Evolutionary conservation across 2,797 vertebrate species (phyloP).

Genomic region (Eulemur albifrons): DNA sequence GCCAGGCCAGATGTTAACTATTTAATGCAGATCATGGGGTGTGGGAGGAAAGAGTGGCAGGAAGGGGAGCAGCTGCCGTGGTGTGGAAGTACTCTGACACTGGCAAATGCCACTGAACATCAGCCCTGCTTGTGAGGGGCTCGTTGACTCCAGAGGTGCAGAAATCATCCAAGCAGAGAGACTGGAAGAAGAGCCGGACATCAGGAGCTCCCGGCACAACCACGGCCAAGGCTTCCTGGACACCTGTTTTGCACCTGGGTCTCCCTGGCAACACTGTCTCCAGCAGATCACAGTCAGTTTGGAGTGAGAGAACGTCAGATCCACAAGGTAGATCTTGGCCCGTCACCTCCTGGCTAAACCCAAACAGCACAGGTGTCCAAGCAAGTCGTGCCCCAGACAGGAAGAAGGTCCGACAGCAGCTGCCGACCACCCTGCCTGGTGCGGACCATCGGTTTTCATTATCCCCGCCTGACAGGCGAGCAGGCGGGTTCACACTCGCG

Average conservation of each 20-base stretch:
- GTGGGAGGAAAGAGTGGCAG: rapidly evolving
- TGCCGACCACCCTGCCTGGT: neutral
- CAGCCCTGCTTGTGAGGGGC: neutral
- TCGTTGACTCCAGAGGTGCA: neutral
- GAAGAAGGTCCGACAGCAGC: neutral
- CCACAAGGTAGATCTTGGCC: neutral
- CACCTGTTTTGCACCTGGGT: neutral
- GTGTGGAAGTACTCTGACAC: neutral
- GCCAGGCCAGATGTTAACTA: neutral
- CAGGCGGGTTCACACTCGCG: neutral
- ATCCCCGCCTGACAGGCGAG: neutral
- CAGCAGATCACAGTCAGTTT: neutral
- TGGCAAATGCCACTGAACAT: neutral
- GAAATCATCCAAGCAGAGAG: neutral
- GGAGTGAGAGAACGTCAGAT: neutral
- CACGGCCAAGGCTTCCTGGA: neutral
- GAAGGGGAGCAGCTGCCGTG: neutral
- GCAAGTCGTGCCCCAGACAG: neutral
- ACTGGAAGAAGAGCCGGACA: neutral
- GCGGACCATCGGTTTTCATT: neutral
- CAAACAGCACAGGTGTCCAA: neutral
- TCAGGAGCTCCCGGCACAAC: neutral
- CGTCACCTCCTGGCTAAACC: neutral
- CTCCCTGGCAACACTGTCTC: constrained; percentile 7
- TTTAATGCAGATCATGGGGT: neutral